Evolutionary conservation across 2,113 vertebrate genomes (phyloP).

Genomic region (Tenrec ecaudatus): DNA sequence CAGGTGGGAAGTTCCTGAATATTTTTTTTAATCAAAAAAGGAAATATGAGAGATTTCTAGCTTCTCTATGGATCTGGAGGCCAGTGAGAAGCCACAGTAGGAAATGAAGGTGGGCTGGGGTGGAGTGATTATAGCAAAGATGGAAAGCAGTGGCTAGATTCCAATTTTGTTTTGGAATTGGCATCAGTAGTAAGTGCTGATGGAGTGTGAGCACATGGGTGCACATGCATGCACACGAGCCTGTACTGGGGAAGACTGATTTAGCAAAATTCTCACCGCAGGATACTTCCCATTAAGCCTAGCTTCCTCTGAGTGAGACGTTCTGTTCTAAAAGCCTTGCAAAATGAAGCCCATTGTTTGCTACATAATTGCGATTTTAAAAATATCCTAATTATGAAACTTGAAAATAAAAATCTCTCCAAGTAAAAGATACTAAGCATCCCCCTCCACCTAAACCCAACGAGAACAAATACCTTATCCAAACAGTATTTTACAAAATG

Average conservation of each 20-base stretch:
- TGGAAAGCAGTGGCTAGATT: neutral
- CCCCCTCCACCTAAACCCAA: neutral
- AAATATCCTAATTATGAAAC: slow-evolving; percentile 41
- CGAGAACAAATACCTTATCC: slow-evolving; percentile 47
- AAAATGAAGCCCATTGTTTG: neutral
- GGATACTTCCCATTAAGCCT: neutral
- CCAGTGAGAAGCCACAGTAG: neutral
- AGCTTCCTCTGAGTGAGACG: neutral
- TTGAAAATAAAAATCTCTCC: slow-evolving; percentile 53
- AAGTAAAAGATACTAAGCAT: slow-evolving; percentile 18
- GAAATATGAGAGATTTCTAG: neutral
- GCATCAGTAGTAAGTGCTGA: neutral
- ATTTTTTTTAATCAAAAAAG: neutral
- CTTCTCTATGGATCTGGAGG: neutral
- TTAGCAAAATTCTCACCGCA: neutral
- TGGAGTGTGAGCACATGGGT: neutral
- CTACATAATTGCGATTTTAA: neutral
- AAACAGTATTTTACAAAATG: slow-evolving; percentile 55
- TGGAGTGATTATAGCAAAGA: neutral
- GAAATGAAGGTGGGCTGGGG: neutral
- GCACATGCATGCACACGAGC: neutral
- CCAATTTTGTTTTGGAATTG: neutral
- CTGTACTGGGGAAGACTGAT: neutral
- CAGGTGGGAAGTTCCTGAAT: neutral
- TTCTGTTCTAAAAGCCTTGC: neutral